Conservation (phyloP, 2,113 vertebrate species). For the Cephalopholis sonnerati region DNA sequence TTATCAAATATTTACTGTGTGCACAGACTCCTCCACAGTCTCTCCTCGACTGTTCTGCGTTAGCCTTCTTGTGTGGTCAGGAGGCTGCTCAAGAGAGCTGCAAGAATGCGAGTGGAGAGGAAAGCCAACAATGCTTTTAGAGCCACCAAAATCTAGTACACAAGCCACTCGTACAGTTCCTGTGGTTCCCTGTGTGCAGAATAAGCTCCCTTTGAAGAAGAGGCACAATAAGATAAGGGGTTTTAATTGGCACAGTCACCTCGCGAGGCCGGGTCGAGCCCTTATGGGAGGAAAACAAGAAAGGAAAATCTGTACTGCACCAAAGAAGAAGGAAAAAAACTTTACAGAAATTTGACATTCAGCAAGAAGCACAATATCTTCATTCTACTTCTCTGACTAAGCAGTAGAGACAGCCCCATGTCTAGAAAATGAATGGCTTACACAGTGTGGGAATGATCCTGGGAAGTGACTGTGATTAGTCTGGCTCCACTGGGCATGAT, state of each 20-base stretch:
- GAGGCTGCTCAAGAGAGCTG: slow-evolving; percentile 52
- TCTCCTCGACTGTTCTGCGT: slow-evolving; percentile 1
- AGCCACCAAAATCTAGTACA: slow-evolving; percentile 48
- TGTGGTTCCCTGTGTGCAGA: slow-evolving; percentile 41
- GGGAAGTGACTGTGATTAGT: slow-evolving; percentile 78
- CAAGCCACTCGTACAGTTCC: slow-evolving; percentile 55
- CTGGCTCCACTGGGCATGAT: slow-evolving; percentile 75
- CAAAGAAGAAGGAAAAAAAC: slow-evolving; percentile 1
- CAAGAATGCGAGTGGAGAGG: slow-evolving; percentile 64
- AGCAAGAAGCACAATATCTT: background rate
- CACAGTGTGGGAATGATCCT: slow-evolving; percentile 69
- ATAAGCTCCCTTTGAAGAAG: slow-evolving; percentile 46
- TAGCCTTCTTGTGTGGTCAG: slow-evolving; percentile 77
- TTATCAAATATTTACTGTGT: too few species aligned
- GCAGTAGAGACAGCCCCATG: slow-evolving; percentile 48
- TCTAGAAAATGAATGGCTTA: slow-evolving; percentile 54
- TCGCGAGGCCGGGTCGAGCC: background rate
- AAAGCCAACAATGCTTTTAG: slow-evolving; percentile 79
- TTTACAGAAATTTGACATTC: background rate
- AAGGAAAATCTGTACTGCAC: background rate
- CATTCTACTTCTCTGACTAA: slow-evolving; percentile 26
- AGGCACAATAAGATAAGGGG: slow-evolving; percentile 40
- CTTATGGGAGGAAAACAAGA: background rate
- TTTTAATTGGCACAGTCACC: slow-evolving; percentile 49
- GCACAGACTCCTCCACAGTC: slow-evolving; percentile 43